Base-by-base conservation (phyloP, 2,888 invertebrate species). In the Linnaemya tessellans region DNA sequence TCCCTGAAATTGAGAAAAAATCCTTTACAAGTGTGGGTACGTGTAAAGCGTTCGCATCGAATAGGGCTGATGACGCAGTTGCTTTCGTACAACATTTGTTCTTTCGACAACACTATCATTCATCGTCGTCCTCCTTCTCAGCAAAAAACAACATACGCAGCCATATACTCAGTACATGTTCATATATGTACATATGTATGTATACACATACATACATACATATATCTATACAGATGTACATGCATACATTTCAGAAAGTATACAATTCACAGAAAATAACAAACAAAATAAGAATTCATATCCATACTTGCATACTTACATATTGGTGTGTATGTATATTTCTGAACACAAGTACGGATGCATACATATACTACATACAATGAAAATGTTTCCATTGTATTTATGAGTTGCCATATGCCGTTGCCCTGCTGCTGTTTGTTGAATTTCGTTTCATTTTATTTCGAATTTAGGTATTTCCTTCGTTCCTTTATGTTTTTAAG, bases 351-450 rank as follows among this genome's bases (percentile, higher is more conserved):
- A 30, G 30, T 30, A 30, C 30, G 30, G 30, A 30, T 30, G 30
- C 30, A 54, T 67, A 62, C n/a, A n/a, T n/a, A n/a, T n/a, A n/a
- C n/a, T n/a, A n/a, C n/a, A n/a, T 41, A 73, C 67, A 82, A 78
- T 68, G 64, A 67, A 80, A 87, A 83, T 78, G 41, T 84, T 82
- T 87, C 74, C 84, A 84, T 85, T 86, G 84, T 86, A 73, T 79
- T 81, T 82, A 75, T 71, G 75, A 75, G 82, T 85, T 85, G 81
- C 85, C 85, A 85, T 86, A 84, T 84, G 82, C 79, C 82, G 77
- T 84, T 80, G 79, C 75, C 84, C 81, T 71, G 78, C 84, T 81
- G 78, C 78, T 82, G 64, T 62, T 62, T 71, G 70, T 68, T 70
- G 64, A 67, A 67, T 74, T 70, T 62, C 41, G 51, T 80, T 73